Evolutionary conservation across 2,888 invertebrate species (phyloP), one percentile per base, ranked within the genome.

Genomic region (Drosophila melanosoma): DNA sequence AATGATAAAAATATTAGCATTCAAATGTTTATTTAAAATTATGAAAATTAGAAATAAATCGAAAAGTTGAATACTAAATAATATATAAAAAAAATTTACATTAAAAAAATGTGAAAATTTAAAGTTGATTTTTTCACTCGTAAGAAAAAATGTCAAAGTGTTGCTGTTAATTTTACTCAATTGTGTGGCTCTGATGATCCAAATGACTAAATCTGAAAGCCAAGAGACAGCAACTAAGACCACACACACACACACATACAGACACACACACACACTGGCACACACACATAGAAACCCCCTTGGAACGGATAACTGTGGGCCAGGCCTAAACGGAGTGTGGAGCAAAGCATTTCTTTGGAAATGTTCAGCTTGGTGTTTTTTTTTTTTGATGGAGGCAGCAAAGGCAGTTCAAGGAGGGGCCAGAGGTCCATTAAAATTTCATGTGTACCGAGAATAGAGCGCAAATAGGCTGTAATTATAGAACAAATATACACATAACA

Each of bases 381-480:
- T 23, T 23, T 23, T 23, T 15, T 3, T 29, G 20, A 38, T 12
- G 64, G 49, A 15, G 59, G 66, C 60, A 36, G 33, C 8, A 6
- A 29, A 29, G 29, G 29, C 23, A 3, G 45, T 32, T 17, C 8
- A 17, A 7, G 20, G 29, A 36, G 36, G 62, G 65, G 74, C 63
- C 69, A 69, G 69, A 69, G 80, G 80, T 74, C 83, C 79, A 82
- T 82, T 81, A 83, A 82, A 82, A 79, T 74, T 83, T 83, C 81
- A 81, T 82, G 83, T 83, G 81, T 82, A 83, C 82, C 64, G 79
- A 81, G 83, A 82, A 83, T 81, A 74, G 81, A 83, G 83, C 83
- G 83, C 82, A 84, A 83, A 84, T 84, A 81, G 84, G 82, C 82
- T 81, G 85, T 84, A 83, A 83, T 83, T 83, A 83, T 83, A 84